Evolutionary conservation across 2,113 vertebrate genomes (phyloP), one percentile per base, ranked within the genome.

Genomic region (Prolemur simus): DNA sequence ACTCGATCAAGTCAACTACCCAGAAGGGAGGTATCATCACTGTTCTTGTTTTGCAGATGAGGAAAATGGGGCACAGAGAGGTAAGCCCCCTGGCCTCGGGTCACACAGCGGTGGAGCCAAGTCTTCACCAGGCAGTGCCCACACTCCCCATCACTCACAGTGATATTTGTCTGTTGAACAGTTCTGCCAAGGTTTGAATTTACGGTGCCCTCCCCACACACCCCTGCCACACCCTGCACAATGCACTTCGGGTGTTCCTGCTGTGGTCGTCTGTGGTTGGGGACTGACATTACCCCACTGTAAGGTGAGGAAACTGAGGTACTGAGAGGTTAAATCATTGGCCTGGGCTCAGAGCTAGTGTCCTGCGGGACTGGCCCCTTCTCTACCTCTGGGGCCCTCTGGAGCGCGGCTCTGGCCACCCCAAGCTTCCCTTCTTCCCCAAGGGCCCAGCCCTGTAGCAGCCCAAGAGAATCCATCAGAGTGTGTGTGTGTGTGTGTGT

Each of bases 211-310:
- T 15, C 2, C 27, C 14, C 15, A 3, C 27, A 23, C 25, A 6
- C 2, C 23, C 3, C 45, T 1, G 32, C 83, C 47, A 8, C 4
- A 66, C n/a, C n/a, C 23, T 4, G 39, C 47, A 13, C 34, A 2
- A 49, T 18, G 2, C 23, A 6, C 23, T 25, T 54, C 56, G 0
- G 0, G 0, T 5, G 0, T 56, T 54, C 66, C 34, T 47, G n/a
- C 15, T 25, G 69, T 25, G 12, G 34, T 29, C 52, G 34, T 42
- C 60, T 37, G 42, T 25, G 73, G 13, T 7, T 29, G 2, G 27
- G 8, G 6, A 11, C 47, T 13, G 42, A 34, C 14, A 0, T 45
- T 17, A 15, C 9, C 11, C 27, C 8, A 0, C 14, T 3, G 85
- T 34, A 52, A 73, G 9, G 56, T 12, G 11, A 71, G 60, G 89